Percentiles rank a stretch among this genome's conserved stretches.
phyloP scores from a whole-genome alignment of 2,888 invertebrate species.

The Erannis defoliaria region DNA sequence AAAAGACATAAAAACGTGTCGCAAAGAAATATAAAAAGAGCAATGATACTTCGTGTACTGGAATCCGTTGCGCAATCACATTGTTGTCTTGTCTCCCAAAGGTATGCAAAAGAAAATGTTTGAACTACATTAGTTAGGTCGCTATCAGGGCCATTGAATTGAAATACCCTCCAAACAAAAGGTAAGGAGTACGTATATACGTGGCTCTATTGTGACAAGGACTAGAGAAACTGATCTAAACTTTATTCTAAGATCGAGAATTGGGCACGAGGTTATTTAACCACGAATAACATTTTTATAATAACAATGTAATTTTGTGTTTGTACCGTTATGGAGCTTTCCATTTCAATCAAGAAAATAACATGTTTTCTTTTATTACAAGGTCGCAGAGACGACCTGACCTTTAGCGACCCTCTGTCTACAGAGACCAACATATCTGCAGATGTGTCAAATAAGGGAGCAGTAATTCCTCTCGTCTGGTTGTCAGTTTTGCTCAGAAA shows the following conservation, averaged over 20 bases:
- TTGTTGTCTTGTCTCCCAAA: slow-evolving; percentile 49
- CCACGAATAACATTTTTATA: slow-evolving; percentile 36
- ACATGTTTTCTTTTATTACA: slow-evolving; percentile 35
- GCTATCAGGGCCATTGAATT: slow-evolving; percentile 50
- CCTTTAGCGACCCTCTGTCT: slow-evolving; percentile 31
- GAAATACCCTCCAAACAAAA: slow-evolving; percentile 49
- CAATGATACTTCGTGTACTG: slow-evolving; percentile 42
- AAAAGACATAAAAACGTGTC: slow-evolving; percentile 34
- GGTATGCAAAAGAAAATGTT: slow-evolving; percentile 47
- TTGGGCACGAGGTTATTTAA: slow-evolving; percentile 58
- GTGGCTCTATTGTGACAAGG: slow-evolving; percentile 37
- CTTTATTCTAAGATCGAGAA: slow-evolving; percentile 48
- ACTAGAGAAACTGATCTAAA: slow-evolving; percentile 48
- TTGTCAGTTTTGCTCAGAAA: neutral
- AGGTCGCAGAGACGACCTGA: slow-evolving; percentile 41
- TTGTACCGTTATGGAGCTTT: slow-evolving; percentile 37
- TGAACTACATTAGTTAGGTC: slow-evolving; percentile 37
- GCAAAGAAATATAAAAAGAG: slow-evolving; percentile 39
- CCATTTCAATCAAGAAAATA: slow-evolving; percentile 39
- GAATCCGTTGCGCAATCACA: slow-evolving; percentile 47
- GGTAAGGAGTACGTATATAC: slow-evolving; percentile 19
- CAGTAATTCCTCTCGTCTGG: neutral
- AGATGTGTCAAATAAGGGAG: neutral
- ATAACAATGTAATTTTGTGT: slow-evolving; percentile 29
- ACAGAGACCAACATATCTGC: neutral